phyloP scores from a whole-genome alignment of 2,888 invertebrate genomes.

The Yponomeuta plumbellus region DNA sequence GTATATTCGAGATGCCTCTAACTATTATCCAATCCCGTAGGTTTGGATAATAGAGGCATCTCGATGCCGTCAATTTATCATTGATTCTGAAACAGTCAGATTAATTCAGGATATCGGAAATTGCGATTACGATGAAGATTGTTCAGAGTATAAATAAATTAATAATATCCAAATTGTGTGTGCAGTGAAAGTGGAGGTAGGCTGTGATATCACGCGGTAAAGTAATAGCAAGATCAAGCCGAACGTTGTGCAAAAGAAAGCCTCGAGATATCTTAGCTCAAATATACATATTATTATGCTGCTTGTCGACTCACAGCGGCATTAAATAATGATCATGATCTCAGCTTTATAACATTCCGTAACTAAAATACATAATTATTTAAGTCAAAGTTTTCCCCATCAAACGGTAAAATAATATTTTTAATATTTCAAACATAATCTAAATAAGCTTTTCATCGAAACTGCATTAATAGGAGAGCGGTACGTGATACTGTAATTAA shows the following conservation, averaged over 20 bases:
- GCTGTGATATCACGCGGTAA: conserved; percentile 1
- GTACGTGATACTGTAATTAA: too few relatives aligned
- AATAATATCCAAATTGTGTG: background rate
- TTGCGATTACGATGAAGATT: background rate
- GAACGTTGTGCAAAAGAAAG: conserved; percentile 4
- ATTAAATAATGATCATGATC: background rate
- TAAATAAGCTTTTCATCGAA: too few relatives aligned
- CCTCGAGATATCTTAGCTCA: background rate
- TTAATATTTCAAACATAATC: too few relatives aligned
- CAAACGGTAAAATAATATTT: too few relatives aligned
- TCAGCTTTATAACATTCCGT: background rate
- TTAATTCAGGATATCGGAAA: background rate
- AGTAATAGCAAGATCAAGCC: background rate
- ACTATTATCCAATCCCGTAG: too few relatives aligned
- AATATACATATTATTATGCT: background rate
- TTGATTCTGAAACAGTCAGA: background rate
- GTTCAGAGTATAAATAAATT: background rate
- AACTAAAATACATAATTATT: background rate
- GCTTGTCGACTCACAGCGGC: background rate
- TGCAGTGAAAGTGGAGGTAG: conserved; percentile 1
- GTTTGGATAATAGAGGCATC: too few relatives aligned
- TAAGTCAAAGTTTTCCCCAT: too few relatives aligned
- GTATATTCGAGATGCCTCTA: too few relatives aligned
- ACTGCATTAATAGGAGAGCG: too few relatives aligned
- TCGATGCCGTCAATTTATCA: too few relatives aligned